Evolutionary conservation across 2,797 vertebrate species (phyloP).

Genomic region (Neosilurus hyrtlii): DNA sequence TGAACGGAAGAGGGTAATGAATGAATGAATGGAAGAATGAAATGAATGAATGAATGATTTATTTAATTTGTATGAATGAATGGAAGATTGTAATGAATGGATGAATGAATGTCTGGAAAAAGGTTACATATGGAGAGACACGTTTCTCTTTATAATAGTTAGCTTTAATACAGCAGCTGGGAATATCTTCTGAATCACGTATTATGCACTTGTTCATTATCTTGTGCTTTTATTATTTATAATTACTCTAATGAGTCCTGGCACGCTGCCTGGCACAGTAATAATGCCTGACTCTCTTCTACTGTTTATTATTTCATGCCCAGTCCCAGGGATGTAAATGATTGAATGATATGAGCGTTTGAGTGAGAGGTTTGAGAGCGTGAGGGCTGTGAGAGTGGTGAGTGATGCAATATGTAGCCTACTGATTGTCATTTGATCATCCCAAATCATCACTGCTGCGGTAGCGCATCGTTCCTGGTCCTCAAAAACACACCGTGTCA

Average conservation of each 20-base stretch:
- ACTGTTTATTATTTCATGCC: not conserved
- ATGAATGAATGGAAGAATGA: too few species aligned
- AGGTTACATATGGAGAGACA: not conserved
- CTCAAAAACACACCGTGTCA: not conserved
- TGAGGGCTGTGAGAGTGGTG: not conserved
- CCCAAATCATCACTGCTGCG: not conserved
- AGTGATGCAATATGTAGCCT: not conserved
- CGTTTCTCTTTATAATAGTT: not conserved
- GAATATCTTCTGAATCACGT: not conserved
- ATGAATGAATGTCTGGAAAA: not conserved
- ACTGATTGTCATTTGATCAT: not conserved
- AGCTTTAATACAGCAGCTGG: not conserved
- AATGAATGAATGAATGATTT: too few species aligned
- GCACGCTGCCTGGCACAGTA: not conserved
- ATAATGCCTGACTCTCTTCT: not conserved
- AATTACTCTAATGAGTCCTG: not conserved
- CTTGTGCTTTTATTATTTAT: not conserved
- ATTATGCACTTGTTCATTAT: not conserved
- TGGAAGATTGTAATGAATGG: too few species aligned
- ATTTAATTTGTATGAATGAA: too few species aligned
- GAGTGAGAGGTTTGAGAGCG: not conserved
- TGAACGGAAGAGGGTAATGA: too few species aligned
- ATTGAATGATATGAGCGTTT: not conserved
- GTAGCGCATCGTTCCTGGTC: not conserved
- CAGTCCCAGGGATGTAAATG: not conserved